phyloP scores from a whole-genome alignment of 2,888 invertebrate species.

The Leptopilina myrica region DNA sequence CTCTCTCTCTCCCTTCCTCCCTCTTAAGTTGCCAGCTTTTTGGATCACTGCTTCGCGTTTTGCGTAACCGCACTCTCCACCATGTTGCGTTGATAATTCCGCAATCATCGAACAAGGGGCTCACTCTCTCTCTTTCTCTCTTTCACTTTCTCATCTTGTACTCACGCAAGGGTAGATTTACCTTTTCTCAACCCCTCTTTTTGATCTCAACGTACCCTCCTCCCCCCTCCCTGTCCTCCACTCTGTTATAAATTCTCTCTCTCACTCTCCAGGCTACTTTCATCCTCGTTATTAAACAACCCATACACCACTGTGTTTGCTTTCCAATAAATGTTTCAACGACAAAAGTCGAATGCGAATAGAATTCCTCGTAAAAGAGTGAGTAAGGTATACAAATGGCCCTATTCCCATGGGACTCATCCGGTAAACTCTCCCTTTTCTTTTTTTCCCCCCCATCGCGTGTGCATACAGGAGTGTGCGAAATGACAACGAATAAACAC shows the following conservation, averaged over 20 bases:
- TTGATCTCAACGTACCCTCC: constrained; percentile 47
- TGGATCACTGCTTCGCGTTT: constrained; percentile 45
- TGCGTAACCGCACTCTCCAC: constrained; percentile 43
- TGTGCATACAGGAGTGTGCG: background rate
- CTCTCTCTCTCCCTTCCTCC: too few relatives aligned
- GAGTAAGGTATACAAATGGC: constrained; percentile 27
- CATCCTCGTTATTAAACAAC: constrained; percentile 60
- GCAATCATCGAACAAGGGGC: constrained; percentile 7
- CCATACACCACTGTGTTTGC: constrained; percentile 52
- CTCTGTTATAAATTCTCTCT: constrained; percentile 47
- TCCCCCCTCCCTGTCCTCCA: background rate
- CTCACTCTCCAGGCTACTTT: constrained; percentile 46
- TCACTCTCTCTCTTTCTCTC: background rate
- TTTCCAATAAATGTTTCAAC: constrained; percentile 59
- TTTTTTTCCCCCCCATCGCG: background rate
- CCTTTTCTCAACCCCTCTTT: constrained; percentile 48
- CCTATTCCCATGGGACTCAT: constrained; percentile 37
- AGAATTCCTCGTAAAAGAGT: background rate
- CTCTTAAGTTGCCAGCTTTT: constrained; percentile 32
- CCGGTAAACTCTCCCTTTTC: background rate
- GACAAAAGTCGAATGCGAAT: constrained; percentile 40
- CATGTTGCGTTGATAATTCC: constrained; percentile 34
- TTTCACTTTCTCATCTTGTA: constrained; percentile 38
- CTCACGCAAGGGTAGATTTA: constrained; percentile 44
- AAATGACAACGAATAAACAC: constrained; percentile 2